Evolutionary conservation across 1,140 invertebrate genomes (phyloP).

Genomic region (Armadillidium nasatum): DNA sequence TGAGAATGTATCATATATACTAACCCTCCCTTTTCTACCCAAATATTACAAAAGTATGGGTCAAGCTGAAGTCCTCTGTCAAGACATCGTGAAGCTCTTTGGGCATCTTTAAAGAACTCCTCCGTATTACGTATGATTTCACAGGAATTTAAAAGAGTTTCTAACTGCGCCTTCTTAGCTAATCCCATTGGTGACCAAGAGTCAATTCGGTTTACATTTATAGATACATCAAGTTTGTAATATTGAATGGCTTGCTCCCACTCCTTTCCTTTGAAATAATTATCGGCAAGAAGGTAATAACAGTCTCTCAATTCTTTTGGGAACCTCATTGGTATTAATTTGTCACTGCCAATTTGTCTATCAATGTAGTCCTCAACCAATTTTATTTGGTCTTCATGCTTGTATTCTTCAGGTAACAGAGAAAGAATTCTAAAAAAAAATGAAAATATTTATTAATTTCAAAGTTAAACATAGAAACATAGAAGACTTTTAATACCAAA

Average conservation of each 20-base stretch:
- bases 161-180: constrained; percentile 70
- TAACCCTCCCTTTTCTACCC: constrained; percentile 83
- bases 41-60: constrained; percentile 65
- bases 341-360: constrained; percentile 38
- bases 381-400: constrained; percentile 43
- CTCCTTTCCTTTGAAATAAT: constrained; percentile 84
- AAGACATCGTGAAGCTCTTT: constrained; percentile 68
- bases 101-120: constrained; percentile 66
- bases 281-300: constrained; percentile 85
- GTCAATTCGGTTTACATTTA: constrained; percentile 72
- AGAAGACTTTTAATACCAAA: no score
- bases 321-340: constrained; percentile 7
- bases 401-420: constrained; percentile 40
- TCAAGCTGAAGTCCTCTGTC: constrained; percentile 68
- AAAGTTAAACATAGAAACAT: no score
- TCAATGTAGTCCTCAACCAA: constrained; percentile 48
- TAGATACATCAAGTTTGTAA: constrained; percentile 74
- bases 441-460: background rate
- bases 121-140: constrained; percentile 55
- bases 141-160: constrained; percentile 71
- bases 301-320: constrained; percentile 55
- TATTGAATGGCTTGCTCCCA: constrained; percentile 67
- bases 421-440: constrained; percentile 33
- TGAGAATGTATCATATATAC: constrained; percentile 82
- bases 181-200: constrained; percentile 88